These are phyloP conservation scores for Ondatra zibethicus DNA, from an alignment of 2,113 vertebrate species.

Conservation along the genomic window DNA sequence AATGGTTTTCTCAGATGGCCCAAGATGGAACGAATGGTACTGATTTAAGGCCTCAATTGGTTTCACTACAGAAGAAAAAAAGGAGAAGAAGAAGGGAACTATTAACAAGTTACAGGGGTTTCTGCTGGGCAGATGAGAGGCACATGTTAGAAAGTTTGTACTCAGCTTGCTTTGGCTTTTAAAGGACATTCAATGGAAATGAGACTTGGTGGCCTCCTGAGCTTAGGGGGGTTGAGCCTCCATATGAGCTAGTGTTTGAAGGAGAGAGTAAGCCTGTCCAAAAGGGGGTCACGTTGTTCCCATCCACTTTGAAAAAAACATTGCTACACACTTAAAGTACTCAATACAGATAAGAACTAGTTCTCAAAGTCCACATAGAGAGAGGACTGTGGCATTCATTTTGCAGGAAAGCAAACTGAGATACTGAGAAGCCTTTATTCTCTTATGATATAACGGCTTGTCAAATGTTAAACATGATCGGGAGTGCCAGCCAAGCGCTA, in stretches of 20 bases:
- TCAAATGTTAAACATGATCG: slow-evolving; percentile 49
- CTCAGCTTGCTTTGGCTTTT: slow-evolving; percentile 71
- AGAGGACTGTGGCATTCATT: not conserved
- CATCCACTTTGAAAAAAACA: slow-evolving; percentile 44
- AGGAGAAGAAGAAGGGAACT: not conserved
- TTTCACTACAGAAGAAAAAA: slow-evolving; percentile 74
- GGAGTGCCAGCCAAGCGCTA: slow-evolving; percentile 40
- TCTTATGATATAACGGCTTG: slow-evolving; percentile 43
- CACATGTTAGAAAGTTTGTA: slow-evolving; percentile 78
- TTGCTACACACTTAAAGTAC: not conserved
- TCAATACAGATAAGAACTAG: not conserved
- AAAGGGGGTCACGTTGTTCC: not conserved
- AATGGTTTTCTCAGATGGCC: slow-evolving; percentile 76
- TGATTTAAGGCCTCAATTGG: slow-evolving; percentile 79
- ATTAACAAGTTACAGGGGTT: slow-evolving; percentile 71
- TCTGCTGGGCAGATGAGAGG: slow-evolving; percentile 66
- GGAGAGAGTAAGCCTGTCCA: not conserved
- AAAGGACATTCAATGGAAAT: slow-evolving; percentile 77
- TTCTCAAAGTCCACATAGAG: not conserved
- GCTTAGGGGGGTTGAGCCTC: slow-evolving; percentile 4
- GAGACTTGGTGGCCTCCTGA: slow-evolving; percentile 74
- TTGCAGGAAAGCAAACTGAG: slow-evolving; percentile 33
- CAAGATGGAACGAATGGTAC: not conserved
- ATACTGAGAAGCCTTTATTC: slow-evolving; percentile 3
- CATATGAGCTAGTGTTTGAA: slow-evolving; percentile 29